A percentile compares a stretch with the other conserved stretches of the same genome.
These are phyloP conservation scores for Scaptomyza montana DNA, from an alignment of 1,140 invertebrate species.

Conservation along the genomic window DNA sequence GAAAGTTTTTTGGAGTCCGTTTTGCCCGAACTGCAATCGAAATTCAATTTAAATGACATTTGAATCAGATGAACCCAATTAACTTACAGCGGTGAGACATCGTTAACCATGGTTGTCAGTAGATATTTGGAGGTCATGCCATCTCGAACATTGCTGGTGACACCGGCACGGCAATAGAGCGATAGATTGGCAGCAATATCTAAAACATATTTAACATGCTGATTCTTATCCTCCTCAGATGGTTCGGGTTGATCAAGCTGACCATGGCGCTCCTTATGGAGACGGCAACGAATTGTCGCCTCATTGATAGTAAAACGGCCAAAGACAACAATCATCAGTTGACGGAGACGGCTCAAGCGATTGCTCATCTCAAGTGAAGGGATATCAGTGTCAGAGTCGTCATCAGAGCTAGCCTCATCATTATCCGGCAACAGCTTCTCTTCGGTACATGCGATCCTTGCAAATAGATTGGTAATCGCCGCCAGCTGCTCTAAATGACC, in stretches of 20 bases:
- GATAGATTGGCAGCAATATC: conserved; percentile 89
- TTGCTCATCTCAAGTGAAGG: conserved; percentile 81
- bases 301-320: conserved; percentile 87
- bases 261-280: conserved; percentile 41
- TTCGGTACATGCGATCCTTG: conserved; percentile 86
- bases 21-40: conserved; percentile 46
- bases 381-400: conserved; percentile 82
- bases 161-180: conserved; percentile 87
- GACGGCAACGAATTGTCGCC: conserved; percentile 57
- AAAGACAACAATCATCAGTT: conserved; percentile 89
- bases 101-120: conserved; percentile 61
- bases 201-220: conserved; percentile 73
- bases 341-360: conserved; percentile 87
- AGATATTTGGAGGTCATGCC: conserved; percentile 84
- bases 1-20: conserved; percentile 67
- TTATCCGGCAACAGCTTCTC: conserved; percentile 48
- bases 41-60: too few species aligned
- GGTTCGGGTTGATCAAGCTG: conserved; percentile 6
- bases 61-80: too few species aligned
- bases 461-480: conserved; percentile 90
- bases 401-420: not conserved
- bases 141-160: conserved; percentile 85
- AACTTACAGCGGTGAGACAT: conserved; percentile 66
- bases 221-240: conserved; percentile 31
- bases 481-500: conserved; percentile 89